A percentile compares a stretch with the other conserved stretches of the same genome.
Conservation (phyloP, 2,113 vertebrate genomes). For the Galeopterus variegatus region DNA sequence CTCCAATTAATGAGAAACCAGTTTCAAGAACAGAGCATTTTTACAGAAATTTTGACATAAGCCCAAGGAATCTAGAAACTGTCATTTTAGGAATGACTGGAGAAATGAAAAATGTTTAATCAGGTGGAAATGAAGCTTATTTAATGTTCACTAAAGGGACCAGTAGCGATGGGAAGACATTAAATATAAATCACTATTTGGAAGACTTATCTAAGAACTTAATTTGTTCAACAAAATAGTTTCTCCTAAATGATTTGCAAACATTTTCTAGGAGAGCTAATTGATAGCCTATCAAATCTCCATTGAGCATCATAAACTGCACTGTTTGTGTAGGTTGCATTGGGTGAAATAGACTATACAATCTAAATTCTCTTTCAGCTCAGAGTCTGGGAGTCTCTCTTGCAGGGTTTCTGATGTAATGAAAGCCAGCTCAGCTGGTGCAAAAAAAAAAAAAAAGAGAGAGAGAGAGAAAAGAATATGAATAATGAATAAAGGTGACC, state of each 20-base stretch:
- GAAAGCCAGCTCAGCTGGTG: conserved; percentile 15
- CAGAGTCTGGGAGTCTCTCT: conserved; percentile 29
- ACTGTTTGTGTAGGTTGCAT: neutral
- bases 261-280: neutral
- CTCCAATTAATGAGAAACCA: conserved; percentile 52
- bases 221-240: neutral
- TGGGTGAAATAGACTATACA: neutral
- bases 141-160: neutral
- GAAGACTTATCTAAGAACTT: neutral
- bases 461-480: neutral
- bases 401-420: conserved; percentile 19
- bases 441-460: neutral
- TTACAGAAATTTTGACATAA: conserved; percentile 27
- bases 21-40: conserved; percentile 26
- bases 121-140: neutral
- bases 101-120: conserved; percentile 2
- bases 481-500: conserved; percentile 57
- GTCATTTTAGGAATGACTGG: neutral
- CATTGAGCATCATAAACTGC: neutral
- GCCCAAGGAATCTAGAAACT: conserved; percentile 29
- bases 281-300: neutral
- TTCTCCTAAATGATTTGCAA: neutral
- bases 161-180: neutral
- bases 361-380: neutral
- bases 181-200: conserved; percentile 2